Evolutionary conservation across 2,888 invertebrate species (phyloP).

Genomic region (Drosophila paracracens): DNA sequence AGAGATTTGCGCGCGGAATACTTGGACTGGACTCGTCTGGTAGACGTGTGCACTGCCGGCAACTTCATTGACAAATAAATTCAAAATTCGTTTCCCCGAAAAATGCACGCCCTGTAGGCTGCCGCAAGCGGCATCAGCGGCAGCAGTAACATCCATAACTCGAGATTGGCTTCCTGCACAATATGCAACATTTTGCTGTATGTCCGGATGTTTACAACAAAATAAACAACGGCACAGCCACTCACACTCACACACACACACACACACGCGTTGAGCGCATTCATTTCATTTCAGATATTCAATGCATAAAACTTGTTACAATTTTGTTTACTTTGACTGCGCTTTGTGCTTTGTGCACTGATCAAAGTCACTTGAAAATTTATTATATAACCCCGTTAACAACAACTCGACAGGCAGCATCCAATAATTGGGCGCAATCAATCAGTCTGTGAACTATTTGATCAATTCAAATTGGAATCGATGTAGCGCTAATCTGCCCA

Average conservation of each 20-base stretch:
- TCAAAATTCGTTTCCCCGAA: constrained; percentile 53
- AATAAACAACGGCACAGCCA: constrained; percentile 67
- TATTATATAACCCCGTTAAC: constrained; percentile 73
- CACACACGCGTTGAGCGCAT: constrained; percentile 6
- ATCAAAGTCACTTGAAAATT: constrained; percentile 76
- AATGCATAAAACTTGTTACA: constrained; percentile 66
- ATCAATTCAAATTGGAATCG: constrained; percentile 61
- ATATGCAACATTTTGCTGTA: constrained; percentile 79
- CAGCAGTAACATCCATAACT: constrained; percentile 41
- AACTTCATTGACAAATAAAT: constrained; percentile 79
- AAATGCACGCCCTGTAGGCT: constrained; percentile 69
- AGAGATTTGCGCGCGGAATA: constrained; percentile 42
- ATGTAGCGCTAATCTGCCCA: constrained; percentile 73
- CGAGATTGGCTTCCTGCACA: constrained; percentile 72
- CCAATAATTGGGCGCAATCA: constrained; percentile 74
- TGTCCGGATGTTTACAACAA: constrained; percentile 80
- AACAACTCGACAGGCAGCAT: constrained; percentile 25
- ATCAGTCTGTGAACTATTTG: constrained; percentile 63
- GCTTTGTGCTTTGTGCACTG: constrained; percentile 55
- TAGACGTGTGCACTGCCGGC: constrained; percentile 74
- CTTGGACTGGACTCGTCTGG: constrained; percentile 20
- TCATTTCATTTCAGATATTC: constrained; percentile 44
- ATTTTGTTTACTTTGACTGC: constrained; percentile 63
- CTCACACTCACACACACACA: constrained; percentile 7
- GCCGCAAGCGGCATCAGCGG: constrained; percentile 27